Percentiles rank a stretch among this genome's conserved stretches.
phyloP scores from a whole-genome alignment of 2,797 vertebrate species.

The Tauraco hartlaubi region DNA sequence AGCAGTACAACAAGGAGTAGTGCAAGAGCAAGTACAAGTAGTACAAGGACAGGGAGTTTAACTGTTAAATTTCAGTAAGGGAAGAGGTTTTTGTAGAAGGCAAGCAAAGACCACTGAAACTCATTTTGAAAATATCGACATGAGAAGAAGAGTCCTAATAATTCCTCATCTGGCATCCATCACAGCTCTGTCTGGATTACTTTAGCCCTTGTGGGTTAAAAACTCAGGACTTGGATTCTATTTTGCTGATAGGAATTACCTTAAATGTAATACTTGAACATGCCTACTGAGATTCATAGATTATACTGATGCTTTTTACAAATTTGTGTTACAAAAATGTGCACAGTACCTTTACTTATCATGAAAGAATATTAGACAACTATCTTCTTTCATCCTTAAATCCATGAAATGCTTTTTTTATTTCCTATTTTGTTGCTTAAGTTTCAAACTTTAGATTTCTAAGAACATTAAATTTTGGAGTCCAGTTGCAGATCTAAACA shows the following conservation, averaged over 20 bases:
- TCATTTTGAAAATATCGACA: not conserved
- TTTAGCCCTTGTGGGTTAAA: not conserved
- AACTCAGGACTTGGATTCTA: not conserved
- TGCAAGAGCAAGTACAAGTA: not conserved
- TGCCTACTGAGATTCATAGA: not conserved
- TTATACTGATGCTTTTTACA: not conserved
- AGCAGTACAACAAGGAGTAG: not conserved
- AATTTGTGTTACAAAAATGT: not conserved
- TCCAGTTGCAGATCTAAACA: not conserved
- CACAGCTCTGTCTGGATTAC: not conserved
- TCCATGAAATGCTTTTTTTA: not conserved
- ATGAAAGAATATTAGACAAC: not conserved
- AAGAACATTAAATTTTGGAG: not conserved
- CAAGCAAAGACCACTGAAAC: not conserved
- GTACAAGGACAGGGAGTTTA: not conserved
- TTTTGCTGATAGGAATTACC: not conserved
- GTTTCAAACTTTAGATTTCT: not conserved
- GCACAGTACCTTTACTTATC: accelerated
- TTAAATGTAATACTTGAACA: not conserved
- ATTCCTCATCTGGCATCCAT: not conserved
- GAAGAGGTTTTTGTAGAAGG: not conserved
- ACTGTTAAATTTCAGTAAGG: not conserved
- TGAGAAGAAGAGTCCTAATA: not conserved
- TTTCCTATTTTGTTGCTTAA: not conserved
- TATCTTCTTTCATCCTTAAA: not conserved